Percentiles rank a stretch among this genome's conserved stretches.
These are phyloP conservation scores for Muscicapa comitata DNA, from an alignment of 2,797 vertebrate species.

Conservation along the genomic window DNA sequence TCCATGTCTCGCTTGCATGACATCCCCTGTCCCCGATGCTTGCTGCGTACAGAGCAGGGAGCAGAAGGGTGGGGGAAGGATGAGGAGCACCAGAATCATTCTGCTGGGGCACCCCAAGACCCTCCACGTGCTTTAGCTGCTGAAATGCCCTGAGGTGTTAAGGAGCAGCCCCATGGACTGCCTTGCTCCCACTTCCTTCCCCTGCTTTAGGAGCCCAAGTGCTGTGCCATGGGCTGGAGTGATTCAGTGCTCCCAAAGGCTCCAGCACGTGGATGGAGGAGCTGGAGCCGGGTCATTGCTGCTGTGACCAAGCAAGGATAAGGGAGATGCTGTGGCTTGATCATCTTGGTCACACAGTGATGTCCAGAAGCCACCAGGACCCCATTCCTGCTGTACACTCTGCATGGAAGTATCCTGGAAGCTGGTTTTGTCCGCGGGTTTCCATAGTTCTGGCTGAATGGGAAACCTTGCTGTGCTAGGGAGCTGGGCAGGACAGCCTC, in stretches of 20 bases:
- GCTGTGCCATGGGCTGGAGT: not conserved
- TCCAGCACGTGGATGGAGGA: not conserved
- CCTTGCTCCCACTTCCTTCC: not conserved
- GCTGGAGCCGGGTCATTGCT: not conserved
- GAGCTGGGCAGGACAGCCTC: not conserved
- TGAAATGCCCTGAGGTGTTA: not conserved
- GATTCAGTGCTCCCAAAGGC: not conserved
- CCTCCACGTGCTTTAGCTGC: not conserved
- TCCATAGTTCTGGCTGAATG: not conserved
- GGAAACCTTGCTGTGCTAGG: not conserved
- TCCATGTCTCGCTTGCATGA: not conserved
- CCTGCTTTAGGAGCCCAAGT: not conserved
- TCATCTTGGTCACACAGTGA: accelerated
- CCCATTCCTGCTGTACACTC: accelerated
- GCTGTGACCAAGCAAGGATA: not conserved
- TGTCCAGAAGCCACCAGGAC: not conserved
- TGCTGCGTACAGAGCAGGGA: not conserved
- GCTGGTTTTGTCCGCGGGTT: accelerated
- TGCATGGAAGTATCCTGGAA: not conserved
- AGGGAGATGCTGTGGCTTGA: not conserved
- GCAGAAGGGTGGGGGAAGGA: not conserved
- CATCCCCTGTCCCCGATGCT: not conserved
- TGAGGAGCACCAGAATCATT: not conserved
- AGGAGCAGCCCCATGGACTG: accelerated
- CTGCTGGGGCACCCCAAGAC: not conserved